Percentiles rank a stretch among this genome's conserved stretches.
phyloP scores from a whole-genome alignment of 2,113 vertebrate genomes.

The Rhinoderma darwinii region DNA sequence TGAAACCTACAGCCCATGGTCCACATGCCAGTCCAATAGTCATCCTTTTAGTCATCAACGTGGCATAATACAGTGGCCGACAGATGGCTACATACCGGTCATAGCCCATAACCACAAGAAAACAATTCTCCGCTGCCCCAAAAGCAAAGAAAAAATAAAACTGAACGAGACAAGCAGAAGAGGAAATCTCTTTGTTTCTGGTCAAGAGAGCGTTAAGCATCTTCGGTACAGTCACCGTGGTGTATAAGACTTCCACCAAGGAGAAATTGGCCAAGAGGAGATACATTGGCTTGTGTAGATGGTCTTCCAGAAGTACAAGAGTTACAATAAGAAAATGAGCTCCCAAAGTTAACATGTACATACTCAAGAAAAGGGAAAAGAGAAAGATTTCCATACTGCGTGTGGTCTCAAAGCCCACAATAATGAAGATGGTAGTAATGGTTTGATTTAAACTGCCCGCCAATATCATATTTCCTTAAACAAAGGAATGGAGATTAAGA shows the following conservation, averaged over 20 bases:
- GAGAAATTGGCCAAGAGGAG: conserved; percentile 29
- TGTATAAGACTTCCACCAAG: conserved; percentile 31
- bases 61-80: conserved; percentile 27
- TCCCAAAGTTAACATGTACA: conserved; percentile 12
- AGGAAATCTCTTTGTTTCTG: not conserved
- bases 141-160: conserved; percentile 45
- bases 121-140: conserved; percentile 31
- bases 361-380: not conserved
- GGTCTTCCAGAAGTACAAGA: not conserved
- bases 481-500: not conserved
- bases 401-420: conserved; percentile 10
- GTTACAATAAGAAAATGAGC: conserved; percentile 19
- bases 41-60: conserved; percentile 6
- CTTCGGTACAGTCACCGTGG: conserved; percentile 32
- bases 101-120: conserved; percentile 35
- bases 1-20: conserved; percentile 27
- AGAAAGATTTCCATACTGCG: not conserved
- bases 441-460: not conserved
- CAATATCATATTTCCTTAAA: not conserved
- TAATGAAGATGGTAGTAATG: not conserved
- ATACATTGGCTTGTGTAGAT: conserved; percentile 50
- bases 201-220: conserved; percentile 1
- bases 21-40: not conserved
- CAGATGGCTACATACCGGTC: conserved; percentile 40
- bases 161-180: not conserved